Evolutionary conservation across 2,797 vertebrate genomes (phyloP).

Genomic region (Chloroceryle amazona): DNA sequence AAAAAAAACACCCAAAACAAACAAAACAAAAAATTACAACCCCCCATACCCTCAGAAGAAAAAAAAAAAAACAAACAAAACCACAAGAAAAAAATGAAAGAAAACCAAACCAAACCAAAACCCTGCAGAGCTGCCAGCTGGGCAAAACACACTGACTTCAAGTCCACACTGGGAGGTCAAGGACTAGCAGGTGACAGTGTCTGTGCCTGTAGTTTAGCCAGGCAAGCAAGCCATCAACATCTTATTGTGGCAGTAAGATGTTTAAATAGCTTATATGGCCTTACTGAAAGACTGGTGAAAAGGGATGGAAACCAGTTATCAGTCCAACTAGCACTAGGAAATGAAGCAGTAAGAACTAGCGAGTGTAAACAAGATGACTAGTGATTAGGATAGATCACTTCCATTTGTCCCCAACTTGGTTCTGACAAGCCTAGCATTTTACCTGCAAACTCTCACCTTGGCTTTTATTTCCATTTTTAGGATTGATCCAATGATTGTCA

Average conservation of each 20-base stretch:
- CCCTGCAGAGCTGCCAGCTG: background rate
- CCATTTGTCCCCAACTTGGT: accelerated
- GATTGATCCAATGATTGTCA: conserved; percentile 93
- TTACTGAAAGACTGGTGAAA: background rate
- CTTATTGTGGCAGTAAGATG: background rate
- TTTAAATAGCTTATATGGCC: background rate
- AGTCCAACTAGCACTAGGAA: background rate
- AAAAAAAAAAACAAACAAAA: background rate
- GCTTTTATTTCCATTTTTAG: conserved; percentile 98
- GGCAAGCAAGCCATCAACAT: background rate
- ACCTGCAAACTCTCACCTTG: conserved; percentile 85
- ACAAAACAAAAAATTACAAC: too few relatives aligned
- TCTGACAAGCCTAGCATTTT: background rate
- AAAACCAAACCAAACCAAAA: background rate
- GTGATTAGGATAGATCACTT: background rate
- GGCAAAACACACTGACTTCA: background rate
- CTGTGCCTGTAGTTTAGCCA: background rate
- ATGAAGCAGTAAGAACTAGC: background rate
- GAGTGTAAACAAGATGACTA: background rate
- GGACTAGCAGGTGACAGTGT: background rate
- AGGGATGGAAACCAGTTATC: background rate
- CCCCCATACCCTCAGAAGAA: too few relatives aligned
- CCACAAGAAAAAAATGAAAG: background rate
- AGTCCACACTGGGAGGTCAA: background rate
- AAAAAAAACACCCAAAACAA: background rate